Evolutionary conservation across 2,797 vertebrate genomes (phyloP).

Genomic region (Lagocephalus sceleratus): DNA sequence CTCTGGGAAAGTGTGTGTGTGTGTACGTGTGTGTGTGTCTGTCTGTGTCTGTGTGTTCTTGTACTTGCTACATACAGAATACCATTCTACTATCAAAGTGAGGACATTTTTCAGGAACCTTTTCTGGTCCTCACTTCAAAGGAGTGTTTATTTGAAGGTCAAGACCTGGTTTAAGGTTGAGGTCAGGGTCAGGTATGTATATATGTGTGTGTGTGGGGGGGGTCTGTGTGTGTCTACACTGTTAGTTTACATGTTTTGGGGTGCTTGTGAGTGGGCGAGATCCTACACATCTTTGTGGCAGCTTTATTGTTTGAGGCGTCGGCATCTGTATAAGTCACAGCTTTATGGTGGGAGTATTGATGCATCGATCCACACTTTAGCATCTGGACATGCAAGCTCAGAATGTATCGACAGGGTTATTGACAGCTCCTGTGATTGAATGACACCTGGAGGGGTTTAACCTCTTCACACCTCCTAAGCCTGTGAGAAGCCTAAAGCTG

Average conservation of each 20-base stretch:
- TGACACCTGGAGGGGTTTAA: conserved; percentile 33
- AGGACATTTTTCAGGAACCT: no score
- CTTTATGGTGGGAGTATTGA: conserved; percentile 56
- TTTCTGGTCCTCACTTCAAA: no score
- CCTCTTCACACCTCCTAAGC: conserved; percentile 4
- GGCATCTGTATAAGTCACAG: conserved; percentile 49
- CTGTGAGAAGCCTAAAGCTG: conserved; percentile 1
- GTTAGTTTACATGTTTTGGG: conserved; percentile 2
- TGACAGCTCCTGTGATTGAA: conserved; percentile 49
- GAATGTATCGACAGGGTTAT: conserved; percentile 47
- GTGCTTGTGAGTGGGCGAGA: conserved; percentile 36
- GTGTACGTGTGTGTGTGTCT: conserved; percentile 14
- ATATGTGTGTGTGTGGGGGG: not conserved
- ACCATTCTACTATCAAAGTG: no score
- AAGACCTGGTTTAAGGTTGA: no score
- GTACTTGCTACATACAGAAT: not conserved
- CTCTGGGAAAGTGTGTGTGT: conserved; percentile 5
- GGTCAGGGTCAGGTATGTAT: not conserved
- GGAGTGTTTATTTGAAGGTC: no score
- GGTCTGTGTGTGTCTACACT: conserved; percentile 3
- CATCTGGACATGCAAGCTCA: conserved; percentile 47
- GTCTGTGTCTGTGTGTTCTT: conserved; percentile 3
- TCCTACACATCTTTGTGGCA: conserved; percentile 60
- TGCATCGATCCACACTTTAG: conserved; percentile 45
- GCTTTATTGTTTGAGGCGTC: conserved; percentile 58